Evolutionary conservation across 2,888 invertebrate species (phyloP).

Genomic region (Ennomos fuscantarius): DNA sequence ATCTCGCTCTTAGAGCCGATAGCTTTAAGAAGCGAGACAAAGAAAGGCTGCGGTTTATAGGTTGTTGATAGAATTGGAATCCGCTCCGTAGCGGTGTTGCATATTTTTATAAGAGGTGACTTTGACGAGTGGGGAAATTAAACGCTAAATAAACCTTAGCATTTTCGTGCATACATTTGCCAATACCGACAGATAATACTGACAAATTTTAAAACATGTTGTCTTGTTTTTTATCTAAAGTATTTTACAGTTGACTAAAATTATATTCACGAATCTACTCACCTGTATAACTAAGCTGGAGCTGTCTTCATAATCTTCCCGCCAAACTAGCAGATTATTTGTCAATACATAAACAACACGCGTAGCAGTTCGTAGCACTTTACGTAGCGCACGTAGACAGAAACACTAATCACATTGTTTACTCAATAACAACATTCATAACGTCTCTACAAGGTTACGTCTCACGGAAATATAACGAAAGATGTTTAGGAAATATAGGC

Average conservation of each 20-base stretch:
- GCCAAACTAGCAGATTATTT: constrained; percentile 1
- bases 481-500: constrained; percentile 85
- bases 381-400: constrained; percentile 28
- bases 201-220: too few relatives aligned
- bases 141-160: too few relatives aligned
- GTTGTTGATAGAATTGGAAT: constrained; percentile 86
- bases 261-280: not conserved
- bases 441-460: constrained; percentile 70
- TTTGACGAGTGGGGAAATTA: constrained; percentile 59
- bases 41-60: constrained; percentile 85
- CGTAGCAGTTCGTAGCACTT: constrained; percentile 27
- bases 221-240: too few relatives aligned
- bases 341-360: not conserved
- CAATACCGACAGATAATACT: too few relatives aligned
- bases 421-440: constrained; percentile 34
- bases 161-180: too few relatives aligned
- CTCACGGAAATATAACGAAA: constrained; percentile 76
- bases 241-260: too few relatives aligned
- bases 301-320: not conserved
- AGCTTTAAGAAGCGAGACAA: constrained; percentile 81
- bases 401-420: constrained; percentile 25
- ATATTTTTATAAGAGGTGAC: constrained; percentile 76
- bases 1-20: constrained; percentile 78
- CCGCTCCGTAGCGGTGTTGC: constrained; percentile 83
- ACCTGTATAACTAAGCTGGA: constrained; percentile 6